Evolutionary conservation across 2,888 invertebrate species (phyloP).

Genomic region (Ophion ventricosus): DNA sequence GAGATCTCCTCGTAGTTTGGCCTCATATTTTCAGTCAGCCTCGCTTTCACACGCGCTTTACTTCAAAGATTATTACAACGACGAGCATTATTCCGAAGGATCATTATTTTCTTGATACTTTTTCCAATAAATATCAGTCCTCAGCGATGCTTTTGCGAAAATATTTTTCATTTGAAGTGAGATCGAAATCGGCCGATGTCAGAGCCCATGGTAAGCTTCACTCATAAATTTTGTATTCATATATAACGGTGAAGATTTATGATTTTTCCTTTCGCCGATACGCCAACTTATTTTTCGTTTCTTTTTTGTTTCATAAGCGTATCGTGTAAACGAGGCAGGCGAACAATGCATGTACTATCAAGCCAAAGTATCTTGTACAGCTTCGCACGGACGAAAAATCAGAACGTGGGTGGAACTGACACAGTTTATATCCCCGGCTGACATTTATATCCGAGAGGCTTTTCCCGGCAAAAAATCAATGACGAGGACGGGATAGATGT

Average conservation of each 20-base stretch:
- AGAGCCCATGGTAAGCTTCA: background rate
- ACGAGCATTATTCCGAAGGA: background rate
- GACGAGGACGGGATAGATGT: background rate
- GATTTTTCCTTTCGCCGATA: background rate
- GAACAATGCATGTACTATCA: conserved; percentile 1
- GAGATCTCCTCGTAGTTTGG: background rate
- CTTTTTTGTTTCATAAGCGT: background rate
- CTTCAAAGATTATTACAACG: background rate
- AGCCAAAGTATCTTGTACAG: conserved; percentile 31
- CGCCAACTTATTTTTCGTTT: background rate
- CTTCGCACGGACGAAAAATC: conserved; percentile 32
- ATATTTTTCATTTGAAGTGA: background rate
- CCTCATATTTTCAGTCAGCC: background rate
- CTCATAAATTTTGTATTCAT: background rate
- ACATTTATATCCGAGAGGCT: conserved; percentile 45
- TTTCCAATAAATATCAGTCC: background rate
- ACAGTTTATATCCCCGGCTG: conserved; percentile 43
- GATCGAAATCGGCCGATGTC: background rate
- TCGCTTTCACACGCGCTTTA: background rate
- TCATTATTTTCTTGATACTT: background rate
- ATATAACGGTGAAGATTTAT: background rate
- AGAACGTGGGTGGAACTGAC: conserved; percentile 25
- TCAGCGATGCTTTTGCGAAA: background rate
- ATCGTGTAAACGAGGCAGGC: conserved; percentile 2
- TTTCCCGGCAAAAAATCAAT: conserved; percentile 46